Evolutionary conservation across 2,113 vertebrate species (phyloP), one percentile per base, ranked within the genome.

Genomic region (Irena cyanogastra): DNA sequence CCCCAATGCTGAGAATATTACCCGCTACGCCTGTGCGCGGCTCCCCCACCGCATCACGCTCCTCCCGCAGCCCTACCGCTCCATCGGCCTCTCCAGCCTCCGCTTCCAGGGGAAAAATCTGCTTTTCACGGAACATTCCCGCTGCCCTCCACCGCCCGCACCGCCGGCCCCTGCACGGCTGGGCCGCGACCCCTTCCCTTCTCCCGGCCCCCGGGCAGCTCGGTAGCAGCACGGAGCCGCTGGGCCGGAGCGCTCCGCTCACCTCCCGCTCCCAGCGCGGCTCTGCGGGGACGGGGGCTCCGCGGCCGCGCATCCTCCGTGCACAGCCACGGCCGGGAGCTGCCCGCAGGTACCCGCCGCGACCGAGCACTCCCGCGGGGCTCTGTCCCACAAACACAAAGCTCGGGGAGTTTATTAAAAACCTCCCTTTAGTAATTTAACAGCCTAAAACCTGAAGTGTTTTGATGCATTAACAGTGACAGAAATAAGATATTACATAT

Each of bases 281-380:
- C 44, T 79, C 80, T 33, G 75, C 63, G 49, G 50, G 10, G n/a
- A 65, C 84, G 27, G 56, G 35, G 26, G 44, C 33, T 41, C 74
- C 50, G 60, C 33, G 53, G 61, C 42, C 39, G 90, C 76, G 93
- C 92, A 71, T 71, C 89, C 94, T 80, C 89, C 72, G 68, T 86
- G 89, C 75, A 90, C 81, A 75, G 64, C 82, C 12, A 6, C 23
- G 3, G 81, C 64, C 31, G 10, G 16, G 10, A 5, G 50, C 61
- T 2, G 6, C 87, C 7, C 31, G 5, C 3, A 0, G 26, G 28
- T 1, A 18, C 24, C 60, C 31, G 47, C 45, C 1, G n/a, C 23
- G 1, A 0, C 59, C 10, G 3, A 7, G 31, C 0, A 7, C 26
- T n/a, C 1, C 49, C 10, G 53, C 39, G 3, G 0, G 42, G 30